Conservation (phyloP, 2,797 vertebrate species). For the Kryptopterus vitreolus region DNA sequence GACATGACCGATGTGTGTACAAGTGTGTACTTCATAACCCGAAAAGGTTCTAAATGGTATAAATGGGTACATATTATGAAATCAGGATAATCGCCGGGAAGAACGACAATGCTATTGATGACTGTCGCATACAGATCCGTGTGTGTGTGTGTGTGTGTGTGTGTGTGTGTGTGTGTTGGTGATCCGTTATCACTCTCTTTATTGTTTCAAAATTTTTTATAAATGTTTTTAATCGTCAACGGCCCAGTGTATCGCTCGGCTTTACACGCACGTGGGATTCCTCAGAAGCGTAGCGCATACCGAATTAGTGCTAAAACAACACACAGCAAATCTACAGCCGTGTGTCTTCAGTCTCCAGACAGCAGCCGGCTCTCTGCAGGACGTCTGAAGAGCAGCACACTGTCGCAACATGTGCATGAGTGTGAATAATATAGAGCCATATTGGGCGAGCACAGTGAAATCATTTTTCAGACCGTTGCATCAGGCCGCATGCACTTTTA, state of each 20-base stretch:
- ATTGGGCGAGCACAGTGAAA: conserved; percentile 35
- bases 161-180: not conserved
- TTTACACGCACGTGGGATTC: not conserved
- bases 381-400: conserved; percentile 34
- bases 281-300: conserved; percentile 6
- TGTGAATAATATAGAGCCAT: conserved; percentile 45
- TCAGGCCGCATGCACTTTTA: conserved; percentile 30
- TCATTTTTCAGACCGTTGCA: conserved; percentile 35
- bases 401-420: conserved; percentile 41
- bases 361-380: conserved; percentile 20
- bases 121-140: too few species aligned
- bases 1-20: not conserved
- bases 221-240: not conserved
- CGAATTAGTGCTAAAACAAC: conserved; percentile 23
- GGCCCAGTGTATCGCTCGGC: not conserved
- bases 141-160: too few species aligned
- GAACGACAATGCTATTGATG: too few species aligned
- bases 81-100: too few species aligned
- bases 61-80: too few species aligned
- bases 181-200: too few species aligned
- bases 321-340: conserved; percentile 11
- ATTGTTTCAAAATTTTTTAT: not conserved
- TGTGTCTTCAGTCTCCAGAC: conserved; percentile 30
- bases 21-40: not conserved
- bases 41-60: not conserved